phyloP scores from a whole-genome alignment of 1,140 invertebrate species.

The Leguminivora glycinivorella region DNA sequence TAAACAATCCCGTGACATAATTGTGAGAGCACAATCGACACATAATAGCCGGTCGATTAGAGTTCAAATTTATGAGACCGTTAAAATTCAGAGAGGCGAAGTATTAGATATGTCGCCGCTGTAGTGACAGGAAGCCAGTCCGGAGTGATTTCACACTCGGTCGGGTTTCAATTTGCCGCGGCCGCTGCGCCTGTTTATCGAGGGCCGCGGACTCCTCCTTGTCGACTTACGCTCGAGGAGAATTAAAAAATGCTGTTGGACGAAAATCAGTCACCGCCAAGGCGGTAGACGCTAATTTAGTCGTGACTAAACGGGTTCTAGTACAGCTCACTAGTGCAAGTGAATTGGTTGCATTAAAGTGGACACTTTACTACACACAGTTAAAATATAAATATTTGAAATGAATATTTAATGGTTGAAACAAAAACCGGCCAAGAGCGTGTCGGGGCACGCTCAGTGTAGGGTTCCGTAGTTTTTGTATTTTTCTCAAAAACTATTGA shows the following conservation, averaged over 20 bases:
- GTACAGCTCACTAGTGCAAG: too few relatives aligned
- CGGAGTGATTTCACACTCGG: constrained; percentile 72
- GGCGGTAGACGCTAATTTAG: constrained; percentile 21
- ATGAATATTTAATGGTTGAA: too few relatives aligned
- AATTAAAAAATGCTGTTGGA: constrained; percentile 47
- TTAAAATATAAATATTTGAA: too few relatives aligned
- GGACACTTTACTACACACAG: too few relatives aligned
- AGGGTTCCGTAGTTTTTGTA: too few relatives aligned
- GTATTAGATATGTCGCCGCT: constrained; percentile 56
- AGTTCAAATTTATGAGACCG: constrained; percentile 40
- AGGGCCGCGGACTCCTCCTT: constrained; percentile 36
- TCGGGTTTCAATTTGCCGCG: constrained; percentile 71
- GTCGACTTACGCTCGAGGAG: constrained; percentile 11
- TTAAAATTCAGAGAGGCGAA: constrained; percentile 55
- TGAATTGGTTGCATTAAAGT: too few relatives aligned
- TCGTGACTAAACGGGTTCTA: not conserved
- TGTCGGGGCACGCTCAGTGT: too few relatives aligned
- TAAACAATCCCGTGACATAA: constrained; percentile 17
- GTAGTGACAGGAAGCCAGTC: constrained; percentile 62
- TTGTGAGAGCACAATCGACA: constrained; percentile 17
- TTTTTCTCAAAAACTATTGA: too few relatives aligned
- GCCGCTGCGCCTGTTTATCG: constrained; percentile 57
- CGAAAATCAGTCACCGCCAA: constrained; percentile 42
- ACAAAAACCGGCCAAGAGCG: too few relatives aligned
- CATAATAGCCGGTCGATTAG: constrained; percentile 24